Percentiles rank a stretch among this genome's conserved stretches.
Evolutionary conservation across 2,888 invertebrate species (phyloP).

Genomic region (Ormyrus nitidulus): DNA sequence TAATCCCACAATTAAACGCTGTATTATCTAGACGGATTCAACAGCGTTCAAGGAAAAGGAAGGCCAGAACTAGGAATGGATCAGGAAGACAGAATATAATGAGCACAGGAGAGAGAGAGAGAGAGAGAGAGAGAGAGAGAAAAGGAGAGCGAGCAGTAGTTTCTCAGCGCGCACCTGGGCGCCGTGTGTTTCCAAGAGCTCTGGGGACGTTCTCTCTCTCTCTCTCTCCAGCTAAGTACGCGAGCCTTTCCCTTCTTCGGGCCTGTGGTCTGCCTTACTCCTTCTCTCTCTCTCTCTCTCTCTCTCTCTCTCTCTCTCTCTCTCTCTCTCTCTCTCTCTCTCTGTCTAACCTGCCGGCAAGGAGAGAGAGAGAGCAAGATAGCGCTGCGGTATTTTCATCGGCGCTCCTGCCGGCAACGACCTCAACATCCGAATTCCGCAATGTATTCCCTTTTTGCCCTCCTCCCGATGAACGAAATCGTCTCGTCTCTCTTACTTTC

Average conservation of each 20-base stretch:
- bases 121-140: not conserved
- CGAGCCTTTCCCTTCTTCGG: constrained; percentile 71
- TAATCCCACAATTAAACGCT: too few species aligned
- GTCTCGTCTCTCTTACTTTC: constrained; percentile 11
- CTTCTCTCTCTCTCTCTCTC: constrained; percentile 57
- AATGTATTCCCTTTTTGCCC: not conserved
- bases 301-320: constrained; percentile 58
- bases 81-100: constrained; percentile 23
- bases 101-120: constrained; percentile 19
- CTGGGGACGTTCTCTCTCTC: constrained; percentile 63
- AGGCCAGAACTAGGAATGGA: not conserved
- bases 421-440: constrained; percentile 48
- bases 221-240: constrained; percentile 21
- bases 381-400: constrained; percentile 40
- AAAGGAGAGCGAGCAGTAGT: not conserved
- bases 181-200: constrained; percentile 57
- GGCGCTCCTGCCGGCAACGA: constrained; percentile 49
- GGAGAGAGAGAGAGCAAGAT: constrained; percentile 10
- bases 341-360: not conserved
- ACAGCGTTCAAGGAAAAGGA: not conserved
- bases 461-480: constrained; percentile 26
- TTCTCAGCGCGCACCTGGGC: constrained; percentile 64
- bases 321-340: constrained; percentile 54
- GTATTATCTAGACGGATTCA: too few species aligned
- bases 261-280: constrained; percentile 51